Base-by-base conservation (phyloP, 2,113 vertebrate species). In the Anolis carolinensis region DNA sequence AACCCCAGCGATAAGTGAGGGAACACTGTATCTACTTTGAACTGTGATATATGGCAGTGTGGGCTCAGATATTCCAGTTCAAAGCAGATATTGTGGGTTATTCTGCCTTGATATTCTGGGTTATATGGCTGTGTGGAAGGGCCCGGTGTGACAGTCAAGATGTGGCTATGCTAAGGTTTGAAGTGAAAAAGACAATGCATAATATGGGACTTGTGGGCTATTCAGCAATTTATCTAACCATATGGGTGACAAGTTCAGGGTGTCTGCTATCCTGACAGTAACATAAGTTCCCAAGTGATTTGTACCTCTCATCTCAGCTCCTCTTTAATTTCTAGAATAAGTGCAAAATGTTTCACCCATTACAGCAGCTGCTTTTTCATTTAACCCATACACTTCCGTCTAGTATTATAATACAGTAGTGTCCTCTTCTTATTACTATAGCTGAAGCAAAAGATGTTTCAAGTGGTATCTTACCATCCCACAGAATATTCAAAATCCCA, bases 101-200 rank as follows among this genome's bases (percentile, higher is more conserved):
- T n/a, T n/a, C n/a, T n/a, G n/a, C n/a, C n/a, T n/a, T n/a, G n/a
- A n/a, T n/a, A n/a, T n/a, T n/a, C n/a, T n/a, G n/a, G n/a, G n/a
- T n/a, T n/a, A n/a, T n/a, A n/a, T n/a, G n/a, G n/a, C n/a, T n/a
- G n/a, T n/a, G n/a, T n/a, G n/a, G n/a, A n/a, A n/a, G n/a, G n/a
- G n/a, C n/a, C n/a, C n/a, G n/a, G n/a, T n/a, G 68, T 55, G 48
- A 82, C 90, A 94, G 93, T 93, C 89, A 93, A 92, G 91, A 92
- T 90, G 83, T 27, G n/a, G 36, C 21, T 50, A 18, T 67, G 11
- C 32, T 36, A 48, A 36, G 36, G 10, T 13, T 18, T 8, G 36
- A 25, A 18, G 44, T 32, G 30, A 27, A 63, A 10, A 2, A 39
- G 71, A 71, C 34, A 36, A 83, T 63, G 20, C 63, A 50, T 50